Evolutionary conservation across 2,888 invertebrate species (phyloP).

Genomic region (Meghimatium bilineatum): DNA sequence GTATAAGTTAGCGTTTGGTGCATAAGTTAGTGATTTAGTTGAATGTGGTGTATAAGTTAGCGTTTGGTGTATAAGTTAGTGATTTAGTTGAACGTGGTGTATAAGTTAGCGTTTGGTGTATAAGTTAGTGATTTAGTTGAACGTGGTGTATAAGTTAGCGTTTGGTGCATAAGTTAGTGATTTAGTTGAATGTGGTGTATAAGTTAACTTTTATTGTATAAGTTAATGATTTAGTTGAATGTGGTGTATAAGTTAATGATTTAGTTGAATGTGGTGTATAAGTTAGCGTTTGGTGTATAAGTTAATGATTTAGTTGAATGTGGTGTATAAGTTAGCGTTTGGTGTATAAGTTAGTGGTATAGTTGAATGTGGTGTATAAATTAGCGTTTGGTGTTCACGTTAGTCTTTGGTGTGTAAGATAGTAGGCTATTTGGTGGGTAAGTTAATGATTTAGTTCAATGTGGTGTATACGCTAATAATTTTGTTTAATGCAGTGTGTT

Average conservation of each 20-base stretch:
- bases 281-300: not conserved
- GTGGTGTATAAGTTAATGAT: not conserved
- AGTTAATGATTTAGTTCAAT: not conserved
- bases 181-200: not conserved
- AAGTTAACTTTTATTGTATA: not conserved
- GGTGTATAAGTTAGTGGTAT: not conserved
- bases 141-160: not conserved
- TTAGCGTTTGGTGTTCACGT: not conserved
- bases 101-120: not conserved
- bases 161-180: not conserved
- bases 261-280: not conserved
- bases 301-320: not conserved
- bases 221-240: not conserved
- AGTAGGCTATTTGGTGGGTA: not conserved
- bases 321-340: not conserved
- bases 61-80: not conserved
- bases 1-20: not conserved
- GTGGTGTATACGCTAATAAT: not conserved
- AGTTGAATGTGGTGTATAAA: not conserved
- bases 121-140: not conserved
- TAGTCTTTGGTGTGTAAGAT: not conserved
- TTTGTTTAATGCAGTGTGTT: not conserved
- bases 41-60: not conserved
- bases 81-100: not conserved
- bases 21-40: not conserved